Evolutionary conservation across 2,797 vertebrate species (phyloP), one percentile per base, ranked within the genome.

Genomic region (Muscicapa striata): DNA sequence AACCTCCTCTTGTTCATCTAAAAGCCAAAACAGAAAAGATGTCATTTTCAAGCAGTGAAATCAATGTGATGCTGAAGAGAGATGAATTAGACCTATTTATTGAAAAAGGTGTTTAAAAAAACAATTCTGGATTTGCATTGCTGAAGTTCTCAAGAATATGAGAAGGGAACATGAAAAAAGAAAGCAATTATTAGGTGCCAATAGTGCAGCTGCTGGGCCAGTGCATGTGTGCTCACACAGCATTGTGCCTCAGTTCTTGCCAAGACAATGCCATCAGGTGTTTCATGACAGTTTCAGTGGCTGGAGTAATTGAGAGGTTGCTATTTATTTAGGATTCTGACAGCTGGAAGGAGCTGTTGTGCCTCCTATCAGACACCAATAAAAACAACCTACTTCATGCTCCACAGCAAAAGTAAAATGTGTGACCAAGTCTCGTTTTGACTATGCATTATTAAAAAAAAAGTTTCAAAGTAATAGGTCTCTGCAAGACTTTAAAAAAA

Each of bases 271-370:
- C 23, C 55, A 48, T 52, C 58, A 85, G 62, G 36, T n/a, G 55
- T 48, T 79, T 78, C 32, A 43, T 8, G 46, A 81, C 54, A 62
- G 69, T 78, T 94, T 81, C 76, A 72, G 68, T 46, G 61, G 61
- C 54, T 83, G 46, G 11, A 89, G n/a, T 81, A 87, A 80, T 55
- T 67, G 32, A 73, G 57, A 30, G 14, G 18, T 45, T 95, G 78
- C 18, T 74, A 43, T 63, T 95, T 79, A 36, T 86, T 95, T 73
- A 67, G 67, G 74, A 79, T 79, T 82, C 62, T 69, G 57, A 86
- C 55, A 95, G 80, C 45, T 92, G 43, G n/a, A 91, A 78, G 11
- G 58, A 86, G 66, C n/a, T 93, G 43, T 61, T 83, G 27, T 84
- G 52, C 61, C 54, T 92, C 45, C 32, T 64, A 27, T 64, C 55